Conservation (phyloP, 2,888 invertebrate species). For the Leptopterna dolabrata region DNA sequence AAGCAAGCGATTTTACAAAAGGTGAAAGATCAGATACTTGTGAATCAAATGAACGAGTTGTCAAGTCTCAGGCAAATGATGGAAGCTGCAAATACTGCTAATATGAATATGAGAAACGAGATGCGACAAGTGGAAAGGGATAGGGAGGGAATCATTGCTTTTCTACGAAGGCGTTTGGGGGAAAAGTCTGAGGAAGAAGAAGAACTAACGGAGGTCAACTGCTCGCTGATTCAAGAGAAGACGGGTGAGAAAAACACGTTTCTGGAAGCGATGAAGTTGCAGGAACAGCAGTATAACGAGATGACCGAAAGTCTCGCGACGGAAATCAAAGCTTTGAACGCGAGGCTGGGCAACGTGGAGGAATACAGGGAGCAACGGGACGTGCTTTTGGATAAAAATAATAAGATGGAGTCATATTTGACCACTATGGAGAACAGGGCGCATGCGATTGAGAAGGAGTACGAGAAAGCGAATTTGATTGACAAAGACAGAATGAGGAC, state of each 20-base stretch:
- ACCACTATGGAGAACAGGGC: constrained; percentile 16
- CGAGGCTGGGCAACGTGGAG: neutral
- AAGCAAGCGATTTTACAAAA: neutral
- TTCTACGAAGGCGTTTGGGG: neutral
- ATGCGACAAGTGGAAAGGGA: constrained; percentile 18
- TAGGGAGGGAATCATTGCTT: neutral
- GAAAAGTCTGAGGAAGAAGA: constrained; percentile 24
- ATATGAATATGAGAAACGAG: constrained; percentile 19
- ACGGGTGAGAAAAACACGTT: neutral
- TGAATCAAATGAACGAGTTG: constrained; percentile 14
- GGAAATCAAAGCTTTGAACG: constrained; percentile 33
- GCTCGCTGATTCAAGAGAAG: neutral
- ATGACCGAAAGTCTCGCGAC: neutral
- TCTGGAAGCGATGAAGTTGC: neutral
- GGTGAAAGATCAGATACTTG: neutral
- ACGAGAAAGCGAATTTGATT: constrained; percentile 43
- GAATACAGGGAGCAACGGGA: constrained; percentile 33
- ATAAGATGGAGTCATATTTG: constrained; percentile 32
- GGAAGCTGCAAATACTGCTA: neutral
- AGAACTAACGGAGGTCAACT: neutral
- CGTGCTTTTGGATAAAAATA: constrained; percentile 22
- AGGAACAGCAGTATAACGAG: neutral
- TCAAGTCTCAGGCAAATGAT: neutral
- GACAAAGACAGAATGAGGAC: constrained; percentile 30
- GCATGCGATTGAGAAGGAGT: constrained; percentile 22